A percentile compares a stretch with the other conserved stretches of the same genome.
phyloP scores from a whole-genome alignment of 1,140 invertebrate genomes.

The Elysia chlorotica region DNA sequence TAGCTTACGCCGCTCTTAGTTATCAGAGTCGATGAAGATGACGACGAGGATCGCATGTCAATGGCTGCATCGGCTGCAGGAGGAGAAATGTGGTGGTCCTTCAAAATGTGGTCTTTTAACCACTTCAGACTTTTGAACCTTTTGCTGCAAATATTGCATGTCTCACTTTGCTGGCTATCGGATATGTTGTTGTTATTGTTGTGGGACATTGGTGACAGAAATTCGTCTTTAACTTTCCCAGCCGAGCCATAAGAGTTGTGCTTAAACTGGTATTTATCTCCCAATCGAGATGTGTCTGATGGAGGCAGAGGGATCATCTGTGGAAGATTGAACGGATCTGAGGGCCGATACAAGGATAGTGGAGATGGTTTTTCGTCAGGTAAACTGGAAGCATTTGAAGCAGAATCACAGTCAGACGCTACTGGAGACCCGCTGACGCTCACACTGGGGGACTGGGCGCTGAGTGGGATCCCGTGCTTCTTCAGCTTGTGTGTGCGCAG shows the following conservation, averaged over 20 bases:
- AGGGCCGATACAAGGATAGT: too few species aligned
- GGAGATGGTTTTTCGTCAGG: conserved; percentile 40
- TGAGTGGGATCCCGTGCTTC: conserved; percentile 84
- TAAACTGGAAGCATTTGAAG: conserved; percentile 50
- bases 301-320: conserved; percentile 27
- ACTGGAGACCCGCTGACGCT: conserved; percentile 64
- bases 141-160: conserved; percentile 83
- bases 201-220: too few species aligned
- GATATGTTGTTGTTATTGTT: conserved; percentile 36
- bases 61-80: conserved; percentile 25
- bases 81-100: conserved; percentile 75
- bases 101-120: conserved; percentile 84
- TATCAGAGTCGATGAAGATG: too few species aligned
- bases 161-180: conserved; percentile 29
- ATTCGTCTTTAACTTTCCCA: conserved; percentile 19
- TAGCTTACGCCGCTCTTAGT: too few species aligned
- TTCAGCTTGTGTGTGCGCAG: conserved; percentile 91
- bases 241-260: too few species aligned
- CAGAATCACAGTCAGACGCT: conserved; percentile 49
- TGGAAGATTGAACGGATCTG: conserved; percentile 9
- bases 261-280: too few species aligned
- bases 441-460: conserved; percentile 41
- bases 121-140: conserved; percentile 89
- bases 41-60: conserved; percentile 30
- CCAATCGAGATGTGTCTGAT: too few species aligned